Percentiles rank a stretch among this genome's conserved stretches.
These are phyloP conservation scores for Bombus breviceps DNA, from an alignment of 1,140 invertebrate genomes.

Conservation along the genomic window DNA sequence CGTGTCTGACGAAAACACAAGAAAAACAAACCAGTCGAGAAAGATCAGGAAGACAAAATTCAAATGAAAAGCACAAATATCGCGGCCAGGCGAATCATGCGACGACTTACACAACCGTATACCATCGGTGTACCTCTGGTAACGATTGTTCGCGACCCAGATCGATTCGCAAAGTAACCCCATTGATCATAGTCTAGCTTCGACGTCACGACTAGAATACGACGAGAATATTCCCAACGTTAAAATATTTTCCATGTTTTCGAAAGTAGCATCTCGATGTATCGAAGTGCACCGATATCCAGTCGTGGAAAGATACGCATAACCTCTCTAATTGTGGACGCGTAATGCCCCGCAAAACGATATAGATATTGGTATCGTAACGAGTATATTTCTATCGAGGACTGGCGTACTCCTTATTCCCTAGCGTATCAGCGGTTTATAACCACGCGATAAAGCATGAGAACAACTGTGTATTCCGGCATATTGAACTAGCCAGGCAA, in stretches of 20 bases:
- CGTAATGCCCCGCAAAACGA: background rate
- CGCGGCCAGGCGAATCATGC: background rate
- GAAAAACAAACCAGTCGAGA: background rate
- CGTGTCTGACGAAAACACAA: background rate
- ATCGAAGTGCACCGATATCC: background rate
- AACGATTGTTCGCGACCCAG: slow-evolving; percentile 8
- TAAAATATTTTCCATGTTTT: background rate
- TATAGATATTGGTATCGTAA: background rate
- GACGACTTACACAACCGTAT: background rate
- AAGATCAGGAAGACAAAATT: background rate
- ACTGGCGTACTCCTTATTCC: slow-evolving; percentile 24
- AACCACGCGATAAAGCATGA: slow-evolving; percentile 30
- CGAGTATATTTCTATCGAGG: slow-evolving; percentile 21
- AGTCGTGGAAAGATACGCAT: background rate
- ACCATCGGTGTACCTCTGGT: no score
- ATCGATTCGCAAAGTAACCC: background rate
- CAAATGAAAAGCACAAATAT: background rate
- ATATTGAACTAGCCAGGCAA: slow-evolving; percentile 1
- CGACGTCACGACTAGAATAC: background rate
- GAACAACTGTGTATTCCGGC: background rate
- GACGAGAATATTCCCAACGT: background rate
- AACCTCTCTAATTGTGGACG: background rate
- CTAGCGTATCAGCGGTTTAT: background rate
- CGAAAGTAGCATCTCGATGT: background rate
- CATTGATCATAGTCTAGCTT: background rate